These are phyloP conservation scores for Sarcophaga subvicina DNA, from an alignment of 2,888 invertebrate species.

Conservation along the genomic window DNA sequence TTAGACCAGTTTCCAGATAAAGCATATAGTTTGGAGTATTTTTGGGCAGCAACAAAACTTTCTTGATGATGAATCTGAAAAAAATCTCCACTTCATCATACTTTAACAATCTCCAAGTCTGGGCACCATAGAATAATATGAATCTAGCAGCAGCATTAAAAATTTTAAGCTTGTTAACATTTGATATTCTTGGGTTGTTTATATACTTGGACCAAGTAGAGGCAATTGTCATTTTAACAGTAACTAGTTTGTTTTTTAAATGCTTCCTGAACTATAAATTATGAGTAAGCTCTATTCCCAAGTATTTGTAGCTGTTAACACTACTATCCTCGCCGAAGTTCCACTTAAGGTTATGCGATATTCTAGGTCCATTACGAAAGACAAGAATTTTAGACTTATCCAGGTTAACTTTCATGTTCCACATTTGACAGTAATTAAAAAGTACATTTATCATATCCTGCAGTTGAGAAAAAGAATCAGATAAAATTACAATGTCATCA, in stretches of 20 bases:
- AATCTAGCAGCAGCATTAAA: not conserved
- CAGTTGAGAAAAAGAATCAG: constrained; percentile 11
- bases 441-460: constrained; percentile 50
- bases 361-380: not conserved
- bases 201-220: not conserved
- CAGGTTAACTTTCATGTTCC: constrained; percentile 12
- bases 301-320: not conserved
- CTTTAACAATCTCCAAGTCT: not conserved
- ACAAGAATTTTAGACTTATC: constrained; percentile 8
- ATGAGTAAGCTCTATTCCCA: not conserved
- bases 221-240: not conserved
- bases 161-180: not conserved
- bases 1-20: not conserved
- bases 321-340: not conserved
- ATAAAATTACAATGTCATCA: constrained; percentile 39
- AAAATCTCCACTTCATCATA: not conserved
- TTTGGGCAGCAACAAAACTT: too few relatives aligned
- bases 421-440: constrained; percentile 28
- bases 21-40: too few relatives aligned
- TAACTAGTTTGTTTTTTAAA: not conserved
- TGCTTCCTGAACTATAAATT: not conserved
- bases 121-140: not conserved
- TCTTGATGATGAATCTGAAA: too few relatives aligned
- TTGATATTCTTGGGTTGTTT: not conserved
- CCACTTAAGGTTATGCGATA: not conserved